phyloP scores from a whole-genome alignment of 2,113 vertebrate species.

The Acrocephalus kingi region DNA sequence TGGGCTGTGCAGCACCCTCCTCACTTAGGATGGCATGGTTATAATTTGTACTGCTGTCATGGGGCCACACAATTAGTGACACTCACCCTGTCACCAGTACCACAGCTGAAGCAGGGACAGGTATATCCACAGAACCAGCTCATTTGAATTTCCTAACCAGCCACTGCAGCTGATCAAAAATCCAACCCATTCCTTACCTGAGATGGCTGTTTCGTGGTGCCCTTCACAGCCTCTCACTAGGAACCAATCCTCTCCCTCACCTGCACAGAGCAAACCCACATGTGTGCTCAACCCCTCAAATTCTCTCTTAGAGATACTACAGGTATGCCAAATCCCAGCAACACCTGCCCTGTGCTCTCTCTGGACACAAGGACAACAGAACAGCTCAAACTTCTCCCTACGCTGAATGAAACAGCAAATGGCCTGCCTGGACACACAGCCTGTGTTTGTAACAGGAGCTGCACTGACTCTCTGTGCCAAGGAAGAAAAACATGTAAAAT shows the following conservation, averaged over 20 bases:
- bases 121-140: background rate
- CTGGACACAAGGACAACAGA: background rate
- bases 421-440: background rate
- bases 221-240: background rate
- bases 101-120: background rate
- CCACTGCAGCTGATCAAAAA: background rate
- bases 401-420: background rate
- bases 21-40: background rate
- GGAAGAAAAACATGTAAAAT: background rate
- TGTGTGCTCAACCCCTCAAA: accelerated
- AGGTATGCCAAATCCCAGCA: background rate
- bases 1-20: background rate
- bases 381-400: background rate
- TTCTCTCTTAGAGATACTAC: background rate
- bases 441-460: background rate
- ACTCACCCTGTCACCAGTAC: background rate
- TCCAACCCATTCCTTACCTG: background rate
- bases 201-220: background rate
- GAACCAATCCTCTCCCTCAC: background rate
- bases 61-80: accelerated
- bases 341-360: background rate
- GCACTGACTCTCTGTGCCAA: background rate
- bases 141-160: background rate
- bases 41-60: background rate
- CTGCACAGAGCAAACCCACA: background rate